These are phyloP conservation scores for Microctenopoma stevenorrisi DNA, from an alignment of 2,797 vertebrate genomes.

Conservation along the genomic window DNA sequence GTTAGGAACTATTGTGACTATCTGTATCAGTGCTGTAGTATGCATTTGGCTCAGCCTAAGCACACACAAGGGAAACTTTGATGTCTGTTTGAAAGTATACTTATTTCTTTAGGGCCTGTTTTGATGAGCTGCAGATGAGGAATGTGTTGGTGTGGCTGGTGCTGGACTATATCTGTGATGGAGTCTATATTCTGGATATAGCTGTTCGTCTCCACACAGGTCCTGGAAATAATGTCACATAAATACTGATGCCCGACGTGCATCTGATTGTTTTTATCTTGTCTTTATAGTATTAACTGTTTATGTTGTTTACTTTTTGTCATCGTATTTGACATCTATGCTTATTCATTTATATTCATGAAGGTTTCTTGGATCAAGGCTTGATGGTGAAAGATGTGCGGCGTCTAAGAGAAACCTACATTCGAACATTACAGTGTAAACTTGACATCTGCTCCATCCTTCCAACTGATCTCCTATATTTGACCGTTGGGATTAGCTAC, in stretches of 20 bases:
- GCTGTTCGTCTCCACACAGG: conserved; percentile 91
- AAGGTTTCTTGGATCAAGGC: conserved; percentile 95
- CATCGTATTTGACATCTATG: neutral
- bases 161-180: conserved; percentile 91
- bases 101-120: conserved; percentile 88
- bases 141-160: conserved; percentile 89
- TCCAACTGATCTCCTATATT: conserved; percentile 90
- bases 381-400: conserved; percentile 90
- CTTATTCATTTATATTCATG: neutral
- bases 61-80: no score
- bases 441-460: conserved; percentile 90
- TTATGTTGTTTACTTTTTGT: neutral
- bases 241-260: no score
- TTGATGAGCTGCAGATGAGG: conserved; percentile 88
- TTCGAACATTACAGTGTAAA: conserved; percentile 90
- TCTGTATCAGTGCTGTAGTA: no score
- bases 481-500: conserved; percentile 85
- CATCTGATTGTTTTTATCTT: no score
- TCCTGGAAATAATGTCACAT: conserved; percentile 54
- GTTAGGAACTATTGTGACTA: conserved; percentile 69
- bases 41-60: no score
- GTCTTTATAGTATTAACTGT: no score
- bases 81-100: neutral
- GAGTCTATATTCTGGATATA: conserved; percentile 89
- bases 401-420: conserved; percentile 87